Conservation (phyloP, 2,113 vertebrate genomes). For the Macquaria australasica region DNA sequence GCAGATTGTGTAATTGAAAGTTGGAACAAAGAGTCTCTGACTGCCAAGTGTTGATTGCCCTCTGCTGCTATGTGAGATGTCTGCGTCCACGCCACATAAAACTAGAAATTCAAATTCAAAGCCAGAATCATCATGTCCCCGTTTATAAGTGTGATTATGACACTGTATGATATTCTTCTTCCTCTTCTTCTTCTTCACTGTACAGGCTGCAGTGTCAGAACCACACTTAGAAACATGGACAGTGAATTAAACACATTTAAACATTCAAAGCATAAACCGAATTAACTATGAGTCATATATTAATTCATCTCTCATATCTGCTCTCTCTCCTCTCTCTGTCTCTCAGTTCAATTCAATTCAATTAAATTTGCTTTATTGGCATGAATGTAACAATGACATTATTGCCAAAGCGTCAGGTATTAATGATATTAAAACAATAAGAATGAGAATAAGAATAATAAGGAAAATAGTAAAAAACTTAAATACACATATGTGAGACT, state of each 20-base stretch:
- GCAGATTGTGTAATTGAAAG: background rate
- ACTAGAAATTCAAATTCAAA: background rate
- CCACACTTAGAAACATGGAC: background rate
- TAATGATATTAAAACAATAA: no score
- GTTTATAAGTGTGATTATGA: no score
- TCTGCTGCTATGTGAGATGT: background rate
- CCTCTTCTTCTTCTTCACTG: background rate
- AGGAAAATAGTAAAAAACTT: no score
- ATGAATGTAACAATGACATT: no score
- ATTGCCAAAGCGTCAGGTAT: no score
- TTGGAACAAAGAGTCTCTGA: background rate
- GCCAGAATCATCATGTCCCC: background rate
- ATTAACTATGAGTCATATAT: background rate
- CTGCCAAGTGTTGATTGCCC: background rate
- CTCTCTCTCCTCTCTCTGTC: slow-evolving; percentile 1
- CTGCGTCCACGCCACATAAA: background rate
- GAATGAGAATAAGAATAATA: no score
- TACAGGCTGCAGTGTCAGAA: background rate
- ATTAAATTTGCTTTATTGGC: no score
- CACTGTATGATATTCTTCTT: background rate
- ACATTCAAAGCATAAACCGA: background rate
- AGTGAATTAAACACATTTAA: background rate
- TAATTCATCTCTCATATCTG: background rate
- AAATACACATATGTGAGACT: no score
- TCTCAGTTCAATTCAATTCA: no score